Evolutionary conservation across 2,888 invertebrate species (phyloP), one percentile per base, ranked within the genome.

Genomic region (Oegoconia quadripuncta): DNA sequence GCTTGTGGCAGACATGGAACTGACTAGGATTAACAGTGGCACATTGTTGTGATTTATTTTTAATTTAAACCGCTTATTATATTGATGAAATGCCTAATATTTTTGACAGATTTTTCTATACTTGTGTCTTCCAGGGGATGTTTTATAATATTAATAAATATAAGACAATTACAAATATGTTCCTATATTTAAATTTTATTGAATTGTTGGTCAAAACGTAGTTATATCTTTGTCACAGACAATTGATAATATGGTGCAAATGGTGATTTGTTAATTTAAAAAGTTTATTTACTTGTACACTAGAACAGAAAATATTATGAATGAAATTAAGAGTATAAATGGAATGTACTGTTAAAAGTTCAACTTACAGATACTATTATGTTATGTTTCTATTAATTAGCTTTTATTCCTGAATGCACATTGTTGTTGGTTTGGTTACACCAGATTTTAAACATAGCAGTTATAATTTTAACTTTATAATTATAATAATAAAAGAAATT

Each of bases 1-100:
- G 29, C 78, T 87, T 55, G 89, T 89, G 13, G 89, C 88, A 22
- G 84, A 89, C 59, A 89, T 89, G 89, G 89, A 90, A 71, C 78
- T 89, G 60, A 83, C 74, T 74, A 88, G 83, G 73, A 83, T 89
- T 64, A 89, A 88, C 64, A 84, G 78, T 74, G 78, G 77, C 55
- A 62, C 72, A 57, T 61, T 68, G 53, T 68, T 79, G 74, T 83
- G 74, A 81, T 63, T 37, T 44, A 25, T 46, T 39, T 41, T 39
- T 41, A 46, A 15, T 25, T 39, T 41, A 55, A 55, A 55, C 49
- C n/a, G n/a, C n/a, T n/a, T 53, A 51, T 58, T 48, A 43, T 59
- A 55, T 50, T 55, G 50, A 60, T 64, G 49, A 51, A 60, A 55
- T n/a, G n/a, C n/a, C n/a, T 53, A 48, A 59, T 58, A 61, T 64